Conservation (phyloP, 2,888 invertebrate species). For the Heteromyza rotundicornis region DNA sequence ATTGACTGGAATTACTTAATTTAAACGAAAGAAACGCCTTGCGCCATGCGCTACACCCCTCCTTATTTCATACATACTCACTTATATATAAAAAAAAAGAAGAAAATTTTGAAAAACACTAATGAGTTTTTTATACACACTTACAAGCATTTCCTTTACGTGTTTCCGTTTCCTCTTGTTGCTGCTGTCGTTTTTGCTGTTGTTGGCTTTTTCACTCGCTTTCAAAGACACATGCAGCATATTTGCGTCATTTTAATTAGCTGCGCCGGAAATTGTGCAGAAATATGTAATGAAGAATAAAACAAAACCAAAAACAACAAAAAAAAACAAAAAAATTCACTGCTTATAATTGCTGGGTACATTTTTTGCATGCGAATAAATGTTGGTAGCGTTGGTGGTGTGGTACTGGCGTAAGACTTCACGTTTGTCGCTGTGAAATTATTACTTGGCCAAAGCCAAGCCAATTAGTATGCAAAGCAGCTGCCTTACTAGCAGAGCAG, state of each 20-base stretch:
- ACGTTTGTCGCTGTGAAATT: too few species aligned
- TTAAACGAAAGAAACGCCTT: too few species aligned
- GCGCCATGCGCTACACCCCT: too few species aligned
- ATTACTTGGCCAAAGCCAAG: neutral
- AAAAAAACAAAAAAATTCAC: too few species aligned
- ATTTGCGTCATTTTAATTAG: conserved; percentile 52
- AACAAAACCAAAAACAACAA: too few species aligned
- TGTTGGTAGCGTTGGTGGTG: too few species aligned
- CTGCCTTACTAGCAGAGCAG: conserved; percentile 6
- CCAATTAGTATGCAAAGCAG: conserved; percentile 50
- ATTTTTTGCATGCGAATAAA: too few species aligned
- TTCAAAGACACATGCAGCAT: conserved; percentile 2
- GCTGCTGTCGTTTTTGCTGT: neutral
- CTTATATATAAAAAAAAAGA: too few species aligned
- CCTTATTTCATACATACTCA: too few species aligned
- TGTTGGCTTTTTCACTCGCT: neutral
- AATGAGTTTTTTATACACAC: conserved; percentile 23
- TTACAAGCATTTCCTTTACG: conserved; percentile 13
- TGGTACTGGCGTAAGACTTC: too few species aligned
- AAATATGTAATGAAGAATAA: conserved; percentile 13
- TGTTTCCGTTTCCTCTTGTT: conserved; percentile 27
- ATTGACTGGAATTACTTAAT: too few species aligned
- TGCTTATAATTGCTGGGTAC: neutral
- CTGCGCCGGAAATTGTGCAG: conserved; percentile 39
- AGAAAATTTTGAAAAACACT: too few species aligned